Evolutionary conservation across 2,113 vertebrate genomes (phyloP).

Genomic region (Perca schrenkii): DNA sequence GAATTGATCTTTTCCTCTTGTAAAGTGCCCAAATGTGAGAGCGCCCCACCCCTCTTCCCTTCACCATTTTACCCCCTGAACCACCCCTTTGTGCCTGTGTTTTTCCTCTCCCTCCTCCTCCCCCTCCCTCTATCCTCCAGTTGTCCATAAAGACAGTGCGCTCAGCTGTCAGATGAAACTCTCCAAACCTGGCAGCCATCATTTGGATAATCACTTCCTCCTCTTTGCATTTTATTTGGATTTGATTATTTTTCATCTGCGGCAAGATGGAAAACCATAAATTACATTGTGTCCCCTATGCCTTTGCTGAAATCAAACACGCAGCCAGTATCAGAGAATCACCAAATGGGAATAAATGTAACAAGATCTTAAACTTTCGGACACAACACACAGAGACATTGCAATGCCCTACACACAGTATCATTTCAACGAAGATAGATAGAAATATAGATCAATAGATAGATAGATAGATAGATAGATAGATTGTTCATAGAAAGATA

Average conservation of each 20-base stretch:
- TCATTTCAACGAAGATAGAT: neutral
- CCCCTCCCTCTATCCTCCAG: constrained; percentile 73
- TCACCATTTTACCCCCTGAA: constrained; percentile 90
- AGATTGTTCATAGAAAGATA: no score
- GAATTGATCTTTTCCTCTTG: constrained; percentile 97
- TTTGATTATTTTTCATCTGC: constrained; percentile 83
- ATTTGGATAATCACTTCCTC: constrained; percentile 82
- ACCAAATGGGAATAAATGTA: constrained; percentile 60
- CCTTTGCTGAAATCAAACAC: constrained; percentile 68
- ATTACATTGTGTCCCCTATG: constrained; percentile 75
- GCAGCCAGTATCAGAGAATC: constrained; percentile 65
- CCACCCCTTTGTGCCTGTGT: constrained; percentile 85
- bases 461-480: neutral
- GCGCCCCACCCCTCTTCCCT: constrained; percentile 91
- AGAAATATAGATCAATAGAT: neutral
- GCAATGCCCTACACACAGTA: neutral
- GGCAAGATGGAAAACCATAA: constrained; percentile 79
- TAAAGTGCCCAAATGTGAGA: constrained; percentile 94
- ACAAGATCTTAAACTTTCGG: constrained; percentile 48
- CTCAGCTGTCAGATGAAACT: constrained; percentile 83
- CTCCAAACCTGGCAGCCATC: constrained; percentile 79
- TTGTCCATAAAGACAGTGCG: constrained; percentile 81
- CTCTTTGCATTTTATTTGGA: constrained; percentile 83
- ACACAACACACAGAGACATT: neutral
- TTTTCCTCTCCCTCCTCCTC: constrained; percentile 84